A percentile compares a stretch with the other conserved stretches of the same genome.
Conservation (phyloP, 2,797 vertebrate species). For the Bradypodion ventrale region DNA sequence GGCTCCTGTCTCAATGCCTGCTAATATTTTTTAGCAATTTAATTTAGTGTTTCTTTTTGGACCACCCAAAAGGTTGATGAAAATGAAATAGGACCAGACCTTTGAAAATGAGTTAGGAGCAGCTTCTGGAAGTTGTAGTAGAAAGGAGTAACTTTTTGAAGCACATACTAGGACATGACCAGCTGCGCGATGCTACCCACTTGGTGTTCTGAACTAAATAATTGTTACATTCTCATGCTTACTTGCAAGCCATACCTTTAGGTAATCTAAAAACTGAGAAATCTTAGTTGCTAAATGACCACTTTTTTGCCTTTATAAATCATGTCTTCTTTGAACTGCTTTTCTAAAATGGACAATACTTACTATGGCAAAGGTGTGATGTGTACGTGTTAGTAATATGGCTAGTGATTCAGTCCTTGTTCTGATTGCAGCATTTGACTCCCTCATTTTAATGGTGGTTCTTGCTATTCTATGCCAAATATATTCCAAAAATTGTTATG, state of each 20-base stretch:
- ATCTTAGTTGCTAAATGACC: conserved; percentile 40
- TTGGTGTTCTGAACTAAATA: conserved; percentile 37
- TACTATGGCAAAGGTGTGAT: conserved; percentile 22
- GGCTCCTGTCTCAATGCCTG: conserved; percentile 23
- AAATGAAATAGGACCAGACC: background rate
- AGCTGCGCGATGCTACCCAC: conserved; percentile 14
- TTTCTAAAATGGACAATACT: background rate
- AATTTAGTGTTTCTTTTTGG: conserved; percentile 42
- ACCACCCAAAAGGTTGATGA: conserved; percentile 40
- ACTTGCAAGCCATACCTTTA: background rate
- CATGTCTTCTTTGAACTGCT: background rate
- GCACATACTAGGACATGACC: conserved; percentile 17
- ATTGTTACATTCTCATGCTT: conserved; percentile 3
- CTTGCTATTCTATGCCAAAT: conserved; percentile 34
- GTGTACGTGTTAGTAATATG: conserved; percentile 46
- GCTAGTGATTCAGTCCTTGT: conserved; percentile 51
- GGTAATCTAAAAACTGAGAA: conserved; percentile 4
- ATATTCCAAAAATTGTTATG: conserved; percentile 39
- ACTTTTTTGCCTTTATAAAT: conserved; percentile 33
- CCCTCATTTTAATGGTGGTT: conserved; percentile 3
- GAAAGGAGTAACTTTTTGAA: too few species aligned
- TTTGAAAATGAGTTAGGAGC: too few species aligned
- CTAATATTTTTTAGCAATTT: conserved; percentile 45
- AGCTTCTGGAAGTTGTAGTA: too few species aligned
- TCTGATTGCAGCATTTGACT: conserved; percentile 1